Evolutionary conservation across 1,140 invertebrate genomes (phyloP).

Genomic region (Drosophila nebulosa): DNA sequence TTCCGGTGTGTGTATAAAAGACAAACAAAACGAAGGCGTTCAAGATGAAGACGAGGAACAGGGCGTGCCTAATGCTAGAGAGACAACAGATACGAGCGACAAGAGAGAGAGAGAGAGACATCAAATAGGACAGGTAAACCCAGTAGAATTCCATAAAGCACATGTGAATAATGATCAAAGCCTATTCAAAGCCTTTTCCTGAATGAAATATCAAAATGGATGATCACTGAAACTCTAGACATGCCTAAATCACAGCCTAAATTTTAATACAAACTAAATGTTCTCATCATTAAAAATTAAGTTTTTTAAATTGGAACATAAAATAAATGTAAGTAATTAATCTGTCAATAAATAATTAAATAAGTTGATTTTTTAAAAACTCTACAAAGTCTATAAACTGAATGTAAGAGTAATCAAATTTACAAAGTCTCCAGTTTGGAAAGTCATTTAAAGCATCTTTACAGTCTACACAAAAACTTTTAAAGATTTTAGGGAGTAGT

Average conservation of each 20-base stretch:
- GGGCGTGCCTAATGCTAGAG: conserved; percentile 1
- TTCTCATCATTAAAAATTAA: too few species aligned
- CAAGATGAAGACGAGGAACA: conserved; percentile 24
- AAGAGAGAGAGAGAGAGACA: conserved; percentile 2
- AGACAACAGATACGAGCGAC: not conserved
- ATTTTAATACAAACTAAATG: too few species aligned
- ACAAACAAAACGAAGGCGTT: conserved; percentile 29
- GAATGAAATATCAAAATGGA: too few species aligned
- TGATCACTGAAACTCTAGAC: too few species aligned
- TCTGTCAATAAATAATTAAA: too few species aligned
- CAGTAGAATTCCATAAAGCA: conserved; percentile 14
- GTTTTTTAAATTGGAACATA: too few species aligned
- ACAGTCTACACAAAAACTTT: too few species aligned
- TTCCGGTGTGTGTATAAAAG: conserved; percentile 41
- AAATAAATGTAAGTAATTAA: too few species aligned
- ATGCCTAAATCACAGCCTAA: too few species aligned
- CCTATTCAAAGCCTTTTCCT: too few species aligned
- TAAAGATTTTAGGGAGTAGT: too few species aligned
- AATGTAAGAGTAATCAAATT: not conserved
- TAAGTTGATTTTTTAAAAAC: not conserved
- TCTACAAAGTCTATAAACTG: not conserved
- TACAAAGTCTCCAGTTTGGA: not conserved
- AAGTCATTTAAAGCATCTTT: not conserved
- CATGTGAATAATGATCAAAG: not conserved
- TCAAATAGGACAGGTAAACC: conserved; percentile 8